phyloP scores from a whole-genome alignment of 2,113 vertebrate genomes.

The Aplodontia rufa region DNA sequence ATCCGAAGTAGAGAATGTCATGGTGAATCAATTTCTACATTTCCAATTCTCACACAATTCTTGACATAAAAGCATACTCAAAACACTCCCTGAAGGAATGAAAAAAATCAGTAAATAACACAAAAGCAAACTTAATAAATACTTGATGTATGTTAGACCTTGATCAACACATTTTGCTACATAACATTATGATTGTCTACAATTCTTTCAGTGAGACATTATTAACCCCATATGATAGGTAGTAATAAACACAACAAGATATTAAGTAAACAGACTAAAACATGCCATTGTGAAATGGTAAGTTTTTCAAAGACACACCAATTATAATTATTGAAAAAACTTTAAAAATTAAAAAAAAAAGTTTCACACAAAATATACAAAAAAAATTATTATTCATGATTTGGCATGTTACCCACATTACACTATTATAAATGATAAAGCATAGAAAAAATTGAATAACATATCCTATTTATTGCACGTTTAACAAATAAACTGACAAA shows the following conservation, averaged over 20 bases:
- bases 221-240: background rate
- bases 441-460: background rate
- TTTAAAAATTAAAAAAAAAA: background rate
- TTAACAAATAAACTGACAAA: background rate
- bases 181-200: background rate
- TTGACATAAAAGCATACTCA: background rate
- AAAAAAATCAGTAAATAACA: background rate
- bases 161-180: background rate
- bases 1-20: background rate
- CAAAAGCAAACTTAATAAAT: background rate
- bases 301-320: background rate
- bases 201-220: background rate
- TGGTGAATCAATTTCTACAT: background rate
- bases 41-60: background rate
- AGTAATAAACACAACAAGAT: background rate
- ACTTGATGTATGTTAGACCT: background rate
- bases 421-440: background rate
- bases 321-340: background rate
- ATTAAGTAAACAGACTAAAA: background rate
- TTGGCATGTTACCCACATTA: background rate
- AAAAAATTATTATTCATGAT: background rate
- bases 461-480: background rate
- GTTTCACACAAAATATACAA: background rate
- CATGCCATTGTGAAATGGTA: background rate
- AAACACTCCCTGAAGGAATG: background rate